Conservation (phyloP, 2,113 vertebrate species). For the Tychaedon coryphoeus region DNA sequence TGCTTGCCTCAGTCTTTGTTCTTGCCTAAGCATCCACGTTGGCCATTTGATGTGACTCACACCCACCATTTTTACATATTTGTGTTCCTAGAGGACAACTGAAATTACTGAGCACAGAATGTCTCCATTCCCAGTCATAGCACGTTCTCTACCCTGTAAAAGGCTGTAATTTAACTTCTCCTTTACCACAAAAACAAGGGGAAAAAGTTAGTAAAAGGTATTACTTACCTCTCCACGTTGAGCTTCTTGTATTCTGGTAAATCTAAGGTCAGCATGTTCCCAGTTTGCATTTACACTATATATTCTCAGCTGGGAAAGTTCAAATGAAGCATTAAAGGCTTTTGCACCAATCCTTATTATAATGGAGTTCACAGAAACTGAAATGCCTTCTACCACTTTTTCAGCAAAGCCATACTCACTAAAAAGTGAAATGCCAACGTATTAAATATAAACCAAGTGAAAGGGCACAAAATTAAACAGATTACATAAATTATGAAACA, state of each 20-base stretch:
- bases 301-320: constrained; percentile 96
- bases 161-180: not conserved
- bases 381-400: constrained; percentile 97
- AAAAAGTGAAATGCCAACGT: constrained; percentile 52
- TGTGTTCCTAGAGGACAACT: not conserved
- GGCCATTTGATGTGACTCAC: not conserved
- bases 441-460: not conserved
- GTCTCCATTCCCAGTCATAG: not conserved
- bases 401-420: constrained; percentile 99
- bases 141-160: not conserved
- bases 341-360: constrained; percentile 94
- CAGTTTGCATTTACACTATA: constrained; percentile 97
- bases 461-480: not conserved
- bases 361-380: constrained; percentile 96
- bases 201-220: not conserved
- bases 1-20: not conserved
- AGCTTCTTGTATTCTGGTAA: constrained; percentile 90
- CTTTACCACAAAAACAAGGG: not conserved
- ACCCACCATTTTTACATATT: not conserved
- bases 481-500: not conserved
- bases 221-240: constrained; percentile 88
- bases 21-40: not conserved
- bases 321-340: constrained; percentile 98
- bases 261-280: constrained; percentile 86
- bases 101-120: not conserved